Evolutionary conservation across 2,797 vertebrate genomes (phyloP).

Genomic region (Clarias laeviceps): DNA sequence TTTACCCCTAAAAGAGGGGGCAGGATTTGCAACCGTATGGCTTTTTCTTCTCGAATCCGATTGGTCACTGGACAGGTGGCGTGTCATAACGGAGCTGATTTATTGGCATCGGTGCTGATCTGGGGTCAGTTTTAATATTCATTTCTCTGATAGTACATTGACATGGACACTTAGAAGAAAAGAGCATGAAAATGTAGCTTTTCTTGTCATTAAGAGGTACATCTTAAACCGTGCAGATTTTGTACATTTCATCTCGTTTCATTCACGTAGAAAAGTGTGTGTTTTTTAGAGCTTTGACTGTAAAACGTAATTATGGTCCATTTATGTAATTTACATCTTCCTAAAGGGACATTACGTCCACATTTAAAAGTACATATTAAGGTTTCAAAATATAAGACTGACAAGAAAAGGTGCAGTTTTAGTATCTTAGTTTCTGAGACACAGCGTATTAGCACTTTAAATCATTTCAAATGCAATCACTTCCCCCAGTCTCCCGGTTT

Average conservation of each 20-base stretch:
- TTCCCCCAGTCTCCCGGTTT: neutral
- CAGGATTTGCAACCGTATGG: constrained; percentile 23
- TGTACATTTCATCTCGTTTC: neutral
- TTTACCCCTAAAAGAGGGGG: constrained; percentile 51
- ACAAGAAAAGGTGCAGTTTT: neutral
- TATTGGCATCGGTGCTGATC: constrained; percentile 5
- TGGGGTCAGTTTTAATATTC: constrained; percentile 11
- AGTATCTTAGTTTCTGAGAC: neutral
- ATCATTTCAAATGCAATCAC: constrained; percentile 15
- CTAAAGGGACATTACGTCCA: neutral
- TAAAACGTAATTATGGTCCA: neutral
- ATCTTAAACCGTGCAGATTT: neutral
- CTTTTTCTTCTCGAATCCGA: constrained; percentile 40
- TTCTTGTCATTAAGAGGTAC: neutral
- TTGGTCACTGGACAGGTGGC: constrained; percentile 51
- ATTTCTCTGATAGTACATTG: neutral
- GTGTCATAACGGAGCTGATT: constrained; percentile 17
- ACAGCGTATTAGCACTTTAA: neutral
- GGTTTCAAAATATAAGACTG: neutral
- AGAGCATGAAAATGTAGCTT: neutral
- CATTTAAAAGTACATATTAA: neutral
- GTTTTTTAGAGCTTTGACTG: neutral
- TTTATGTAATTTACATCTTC: neutral
- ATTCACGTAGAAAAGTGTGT: neutral
- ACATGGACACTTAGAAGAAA: neutral